Evolutionary conservation across 1,140 invertebrate species (phyloP).

Genomic region (Ruditapes philippinarum): DNA sequence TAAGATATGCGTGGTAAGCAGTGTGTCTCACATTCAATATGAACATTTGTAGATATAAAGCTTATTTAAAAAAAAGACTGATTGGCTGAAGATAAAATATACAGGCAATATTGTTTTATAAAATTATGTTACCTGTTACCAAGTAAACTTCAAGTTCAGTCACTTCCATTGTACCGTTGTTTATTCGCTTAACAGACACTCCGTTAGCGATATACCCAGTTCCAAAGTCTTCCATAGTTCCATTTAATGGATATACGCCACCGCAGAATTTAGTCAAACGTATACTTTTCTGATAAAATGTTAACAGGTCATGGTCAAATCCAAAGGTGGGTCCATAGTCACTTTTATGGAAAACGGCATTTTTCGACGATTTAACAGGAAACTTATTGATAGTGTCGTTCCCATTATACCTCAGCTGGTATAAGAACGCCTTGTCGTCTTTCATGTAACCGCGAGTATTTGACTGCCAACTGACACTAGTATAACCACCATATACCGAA

Average conservation of each 20-base stretch:
- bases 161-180: background rate
- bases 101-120: too few species aligned
- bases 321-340: slow-evolving; percentile 55
- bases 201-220: background rate
- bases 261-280: background rate
- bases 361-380: background rate
- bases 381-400: background rate
- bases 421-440: slow-evolving; percentile 67
- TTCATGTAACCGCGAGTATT: slow-evolving; percentile 14
- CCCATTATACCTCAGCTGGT: slow-evolving; percentile 32
- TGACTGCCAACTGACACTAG: slow-evolving; percentile 42
- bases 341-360: background rate
- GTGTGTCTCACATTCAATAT: too few species aligned
- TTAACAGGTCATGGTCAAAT: slow-evolving; percentile 17
- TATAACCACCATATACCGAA: slow-evolving; percentile 71
- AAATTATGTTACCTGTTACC: slow-evolving; percentile 42
- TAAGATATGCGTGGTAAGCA: too few species aligned
- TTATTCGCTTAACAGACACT: background rate
- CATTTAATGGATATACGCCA: background rate
- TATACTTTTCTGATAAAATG: too few species aligned
- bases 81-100: too few species aligned
- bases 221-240: background rate
- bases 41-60: too few species aligned
- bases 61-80: too few species aligned
- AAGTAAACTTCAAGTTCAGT: slow-evolving; percentile 50